Evolutionary conservation across 1,140 invertebrate genomes (phyloP).

Genomic region (Zophobas morio): DNA sequence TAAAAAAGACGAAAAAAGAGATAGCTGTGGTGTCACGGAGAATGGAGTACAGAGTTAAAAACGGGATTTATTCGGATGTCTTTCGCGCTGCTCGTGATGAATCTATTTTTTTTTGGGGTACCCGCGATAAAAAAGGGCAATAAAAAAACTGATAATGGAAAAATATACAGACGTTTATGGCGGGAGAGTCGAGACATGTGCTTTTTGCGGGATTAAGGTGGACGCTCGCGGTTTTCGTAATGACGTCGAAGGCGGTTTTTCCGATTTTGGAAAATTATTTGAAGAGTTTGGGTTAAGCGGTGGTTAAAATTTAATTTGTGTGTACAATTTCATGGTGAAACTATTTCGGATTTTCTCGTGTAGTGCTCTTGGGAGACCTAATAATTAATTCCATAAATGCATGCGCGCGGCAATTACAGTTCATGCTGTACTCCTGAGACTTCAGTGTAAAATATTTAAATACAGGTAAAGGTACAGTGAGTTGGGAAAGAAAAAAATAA

Average conservation of each 20-base stretch:
- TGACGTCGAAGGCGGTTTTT: neutral
- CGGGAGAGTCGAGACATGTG: neutral
- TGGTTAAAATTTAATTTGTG: too few species aligned
- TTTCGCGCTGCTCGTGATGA: constrained; percentile 20
- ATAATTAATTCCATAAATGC: too few species aligned
- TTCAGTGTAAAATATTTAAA: too few species aligned
- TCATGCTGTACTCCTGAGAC: too few species aligned
- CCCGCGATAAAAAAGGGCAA: neutral
- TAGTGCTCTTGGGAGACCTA: too few species aligned
- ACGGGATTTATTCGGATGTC: constrained; percentile 32
- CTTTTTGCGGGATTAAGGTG: constrained; percentile 19
- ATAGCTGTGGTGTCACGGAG: constrained; percentile 29
- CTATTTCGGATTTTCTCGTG: too few species aligned
- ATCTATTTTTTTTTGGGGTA: constrained; percentile 18
- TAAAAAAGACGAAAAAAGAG: constrained; percentile 42
- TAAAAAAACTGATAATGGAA: constrained; percentile 41
- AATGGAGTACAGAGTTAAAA: constrained; percentile 26
- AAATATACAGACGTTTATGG: constrained; percentile 40
- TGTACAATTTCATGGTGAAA: too few species aligned
- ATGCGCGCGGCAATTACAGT: too few species aligned
- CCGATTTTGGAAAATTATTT: neutral
- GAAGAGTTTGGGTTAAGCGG: too few species aligned
- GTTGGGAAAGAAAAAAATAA: too few species aligned
- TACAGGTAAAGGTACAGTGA: too few species aligned
- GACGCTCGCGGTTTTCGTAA: constrained; percentile 1